Base-by-base conservation (phyloP, 2,888 invertebrate genomes). In the Cosmopolites sordidus region DNA sequence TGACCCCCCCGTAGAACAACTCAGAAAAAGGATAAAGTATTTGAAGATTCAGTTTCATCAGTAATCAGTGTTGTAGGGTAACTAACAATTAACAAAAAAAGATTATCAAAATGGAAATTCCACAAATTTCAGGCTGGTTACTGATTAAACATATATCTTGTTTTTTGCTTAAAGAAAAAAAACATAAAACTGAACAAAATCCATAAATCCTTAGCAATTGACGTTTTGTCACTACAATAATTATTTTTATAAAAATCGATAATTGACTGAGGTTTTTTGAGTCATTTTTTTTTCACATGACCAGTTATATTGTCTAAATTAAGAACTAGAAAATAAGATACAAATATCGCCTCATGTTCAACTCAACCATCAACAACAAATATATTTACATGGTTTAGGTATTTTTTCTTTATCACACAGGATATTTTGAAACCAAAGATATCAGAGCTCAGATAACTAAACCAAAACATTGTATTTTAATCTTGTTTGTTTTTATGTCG, bases 281-380 rank as follows among this genome's bases (percentile, higher is more conserved):
- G 33, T 33, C 33, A 11, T 33, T 33, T 33, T 4, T 4, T 33
- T 9, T 33, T 12, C 12, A 3, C 12, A 33, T 33, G 12, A 33
- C 33, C 33, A 33, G 11, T 33, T 9, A 33, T 33, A 33, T 33
- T 33, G 33, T 33, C 33, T 33, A 33, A 33, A 33, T 33, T 33
- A 33, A 12, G 33, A 12, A 33, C 11, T 33, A 33, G 12, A 33
- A 33, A 33, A 33, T 12, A 33, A 11, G 33, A 12, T 33, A 33
- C 33, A 33, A 33, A 33, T 9, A 33, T 33, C 33, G 33, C 33
- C 33, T 12, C 33, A 33, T 33, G 33, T 33, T 33, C 33, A 33
- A 33, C 33, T 12, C 11, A 33, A 33, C 22, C 22, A 22, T 11
- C 12, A 12, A 33, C n/a, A 33, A 33, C 33, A 33, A 33, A 12